Conservation (phyloP, 2,888 invertebrate species). For the Callosobruchus maculatus region DNA sequence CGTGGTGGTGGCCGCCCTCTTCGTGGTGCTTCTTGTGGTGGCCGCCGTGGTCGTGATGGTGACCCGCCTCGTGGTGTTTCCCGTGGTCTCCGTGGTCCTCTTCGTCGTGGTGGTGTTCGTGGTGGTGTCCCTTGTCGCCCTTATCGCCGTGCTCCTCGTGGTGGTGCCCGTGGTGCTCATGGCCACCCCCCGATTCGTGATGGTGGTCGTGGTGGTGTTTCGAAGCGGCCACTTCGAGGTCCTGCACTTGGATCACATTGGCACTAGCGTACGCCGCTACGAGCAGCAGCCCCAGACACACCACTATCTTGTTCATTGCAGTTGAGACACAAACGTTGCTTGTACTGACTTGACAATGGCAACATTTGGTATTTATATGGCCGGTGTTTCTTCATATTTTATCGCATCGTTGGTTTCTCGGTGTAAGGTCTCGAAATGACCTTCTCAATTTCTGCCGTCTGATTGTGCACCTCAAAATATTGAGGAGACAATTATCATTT, state of each 20-base stretch:
- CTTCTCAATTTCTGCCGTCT: no score
- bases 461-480: no score
- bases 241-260: conserved; percentile 26
- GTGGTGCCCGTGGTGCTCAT: conserved; percentile 65
- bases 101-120: conserved; percentile 73
- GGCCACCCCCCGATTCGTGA: conserved; percentile 66
- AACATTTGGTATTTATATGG: conserved; percentile 35
- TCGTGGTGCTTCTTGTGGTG: conserved; percentile 79
- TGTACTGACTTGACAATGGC: conserved; percentile 20
- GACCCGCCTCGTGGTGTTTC: conserved; percentile 73
- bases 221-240: conserved; percentile 51
- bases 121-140: conserved; percentile 72
- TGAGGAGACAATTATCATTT: no score
- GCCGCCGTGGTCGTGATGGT: conserved; percentile 73
- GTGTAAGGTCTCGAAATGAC: neutral
- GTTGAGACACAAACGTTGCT: conserved; percentile 7
- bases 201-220: conserved; percentile 45
- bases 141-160: conserved; percentile 71
- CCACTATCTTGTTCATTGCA: conserved; percentile 37
- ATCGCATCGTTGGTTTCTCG: conserved; percentile 37
- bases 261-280: conserved; percentile 25
- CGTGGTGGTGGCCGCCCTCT: conserved; percentile 69
- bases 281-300: conserved; percentile 35
- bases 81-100: conserved; percentile 75
- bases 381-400: conserved; percentile 28